Conservation (phyloP, 2,888 invertebrate species). For the Sclerodermus sp. region DNA sequence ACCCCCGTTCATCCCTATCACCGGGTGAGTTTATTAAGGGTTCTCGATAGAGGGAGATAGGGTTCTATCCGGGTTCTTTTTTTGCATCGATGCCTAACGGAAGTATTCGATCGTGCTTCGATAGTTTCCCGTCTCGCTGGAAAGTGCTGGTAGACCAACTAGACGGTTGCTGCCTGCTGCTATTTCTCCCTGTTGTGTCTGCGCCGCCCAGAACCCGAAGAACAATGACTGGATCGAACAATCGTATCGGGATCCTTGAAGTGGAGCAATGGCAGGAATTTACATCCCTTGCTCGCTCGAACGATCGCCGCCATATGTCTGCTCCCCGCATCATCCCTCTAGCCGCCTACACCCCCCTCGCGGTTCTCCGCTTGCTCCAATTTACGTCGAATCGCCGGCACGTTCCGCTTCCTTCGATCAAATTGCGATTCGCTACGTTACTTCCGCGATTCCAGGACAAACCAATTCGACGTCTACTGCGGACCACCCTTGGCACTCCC, state of each 20-base stretch:
- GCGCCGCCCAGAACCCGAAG: neutral
- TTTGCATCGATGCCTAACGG: no score
- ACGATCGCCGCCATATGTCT: conserved; percentile 34
- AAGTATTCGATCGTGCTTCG: no score
- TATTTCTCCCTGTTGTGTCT: neutral
- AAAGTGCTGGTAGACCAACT: no score
- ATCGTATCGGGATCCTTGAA: conserved; percentile 16
- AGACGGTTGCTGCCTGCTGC: neutral
- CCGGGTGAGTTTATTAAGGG: no score
- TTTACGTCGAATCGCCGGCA: conserved; percentile 17
- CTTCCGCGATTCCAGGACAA: conserved; percentile 19
- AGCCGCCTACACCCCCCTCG: conserved; percentile 21
- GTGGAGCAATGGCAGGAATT: conserved; percentile 27
- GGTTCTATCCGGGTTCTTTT: no score
- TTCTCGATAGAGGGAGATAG: no score
- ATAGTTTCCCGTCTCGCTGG: no score
- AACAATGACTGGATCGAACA: conserved; percentile 19
- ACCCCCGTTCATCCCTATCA: no score
- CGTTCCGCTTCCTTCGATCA: conserved; percentile 21
- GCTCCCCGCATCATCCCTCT: conserved; percentile 28
- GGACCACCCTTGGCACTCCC: no score
- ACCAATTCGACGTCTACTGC: conserved; percentile 17
- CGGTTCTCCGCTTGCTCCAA: conserved; percentile 24
- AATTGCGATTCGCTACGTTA: conserved; percentile 25
- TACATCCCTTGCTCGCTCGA: conserved; percentile 25